Conservation (phyloP, 2,797 vertebrate genomes). For the Lithobates sylvaticus region DNA sequence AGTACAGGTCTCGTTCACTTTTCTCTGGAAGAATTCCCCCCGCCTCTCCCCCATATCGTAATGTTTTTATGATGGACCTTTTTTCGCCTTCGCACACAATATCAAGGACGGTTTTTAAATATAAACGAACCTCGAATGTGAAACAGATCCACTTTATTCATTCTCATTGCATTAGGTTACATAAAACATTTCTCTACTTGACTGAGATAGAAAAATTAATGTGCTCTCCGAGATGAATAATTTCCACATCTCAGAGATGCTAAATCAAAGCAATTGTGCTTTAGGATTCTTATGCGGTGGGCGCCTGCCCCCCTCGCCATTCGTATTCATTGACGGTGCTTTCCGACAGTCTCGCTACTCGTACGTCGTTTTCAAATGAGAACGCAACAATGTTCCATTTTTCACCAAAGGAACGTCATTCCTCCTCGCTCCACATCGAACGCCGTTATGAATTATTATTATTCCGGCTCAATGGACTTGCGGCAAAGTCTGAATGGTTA, state of each 20-base stretch:
- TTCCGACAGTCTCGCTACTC: slow-evolving; percentile 24
- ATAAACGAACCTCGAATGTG: slow-evolving; percentile 20
- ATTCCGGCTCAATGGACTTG: slow-evolving; percentile 24
- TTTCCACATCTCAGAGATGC: slow-evolving; percentile 50
- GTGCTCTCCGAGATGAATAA: slow-evolving; percentile 40
- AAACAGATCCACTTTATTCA: slow-evolving; percentile 30
- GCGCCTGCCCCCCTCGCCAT: slow-evolving; percentile 8
- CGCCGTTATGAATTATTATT: slow-evolving; percentile 36
- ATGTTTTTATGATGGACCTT: background rate
- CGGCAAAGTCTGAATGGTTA: background rate
- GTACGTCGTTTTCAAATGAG: slow-evolving; percentile 28
- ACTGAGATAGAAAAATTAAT: slow-evolving; percentile 43
- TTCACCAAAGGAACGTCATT: slow-evolving; percentile 3
- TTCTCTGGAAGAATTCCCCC: background rate
- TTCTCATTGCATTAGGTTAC: background rate
- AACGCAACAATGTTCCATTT: slow-evolving; percentile 22
- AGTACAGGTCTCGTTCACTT: background rate
- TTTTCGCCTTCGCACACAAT: background rate
- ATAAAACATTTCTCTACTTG: slow-evolving; percentile 32
- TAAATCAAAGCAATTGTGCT: slow-evolving; percentile 45
- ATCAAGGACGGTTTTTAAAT: background rate
- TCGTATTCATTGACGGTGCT: slow-evolving; percentile 43
- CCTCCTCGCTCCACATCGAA: slow-evolving; percentile 8
- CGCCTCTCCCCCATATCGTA: background rate
- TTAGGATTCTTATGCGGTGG: background rate